These are phyloP conservation scores for Sterna hirundo DNA, from an alignment of 2,113 vertebrate genomes.

Conservation along the genomic window DNA sequence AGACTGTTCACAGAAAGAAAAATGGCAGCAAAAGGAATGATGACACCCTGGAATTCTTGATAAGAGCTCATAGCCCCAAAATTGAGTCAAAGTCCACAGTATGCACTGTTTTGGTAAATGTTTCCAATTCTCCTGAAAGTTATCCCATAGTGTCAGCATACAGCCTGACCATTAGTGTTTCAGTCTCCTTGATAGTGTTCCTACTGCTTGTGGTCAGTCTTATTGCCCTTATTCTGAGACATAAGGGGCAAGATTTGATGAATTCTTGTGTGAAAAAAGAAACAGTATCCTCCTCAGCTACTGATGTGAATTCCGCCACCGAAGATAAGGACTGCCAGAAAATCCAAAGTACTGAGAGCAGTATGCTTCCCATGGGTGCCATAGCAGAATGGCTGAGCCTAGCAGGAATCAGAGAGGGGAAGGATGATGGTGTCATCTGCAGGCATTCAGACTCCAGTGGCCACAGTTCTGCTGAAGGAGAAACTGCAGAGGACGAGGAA, in stretches of 20 bases:
- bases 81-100: slow-evolving; percentile 78
- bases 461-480: slow-evolving; percentile 84
- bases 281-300: slow-evolving; percentile 20
- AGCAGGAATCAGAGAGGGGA: slow-evolving; percentile 59
- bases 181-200: slow-evolving; percentile 73
- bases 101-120: slow-evolving; percentile 84
- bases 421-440: slow-evolving; percentile 56
- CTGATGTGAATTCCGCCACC: not conserved
- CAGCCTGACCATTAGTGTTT: slow-evolving; percentile 76
- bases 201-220: slow-evolving; percentile 78
- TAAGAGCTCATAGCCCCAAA: slow-evolving; percentile 85
- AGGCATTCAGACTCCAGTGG: slow-evolving; percentile 81
- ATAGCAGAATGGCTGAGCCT: slow-evolving; percentile 70
- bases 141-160: slow-evolving; percentile 40
- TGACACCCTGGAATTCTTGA: slow-evolving; percentile 74
- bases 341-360: not conserved
- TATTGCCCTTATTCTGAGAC: slow-evolving; percentile 75
- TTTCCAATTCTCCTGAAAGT: slow-evolving; percentile 75
- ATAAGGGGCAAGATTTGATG: slow-evolving; percentile 71
- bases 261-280: slow-evolving; percentile 63
- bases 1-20: slow-evolving; percentile 69
- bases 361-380: slow-evolving; percentile 47
- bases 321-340: slow-evolving; percentile 40
- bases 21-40: slow-evolving; percentile 47
- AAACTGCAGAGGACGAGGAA: slow-evolving; percentile 89